Evolutionary conservation across 1,140 invertebrate genomes (phyloP), one percentile per base, ranked within the genome.

Genomic region (Rhizoglyphus robini): DNA sequence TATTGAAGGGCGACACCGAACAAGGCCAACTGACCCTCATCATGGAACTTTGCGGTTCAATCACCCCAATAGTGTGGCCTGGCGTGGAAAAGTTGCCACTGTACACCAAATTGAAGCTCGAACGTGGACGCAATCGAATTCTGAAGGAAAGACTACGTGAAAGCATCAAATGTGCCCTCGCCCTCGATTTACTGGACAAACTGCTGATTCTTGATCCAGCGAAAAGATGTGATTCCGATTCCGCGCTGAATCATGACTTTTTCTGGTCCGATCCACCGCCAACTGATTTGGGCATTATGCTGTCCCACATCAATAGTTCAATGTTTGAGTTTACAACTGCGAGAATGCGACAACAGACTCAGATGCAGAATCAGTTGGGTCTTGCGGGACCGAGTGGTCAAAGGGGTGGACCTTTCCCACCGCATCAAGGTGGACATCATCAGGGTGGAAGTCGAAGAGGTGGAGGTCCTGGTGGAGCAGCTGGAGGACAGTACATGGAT

Each of bases 251-350:
- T 79, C 93, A 98, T 71, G 92, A 96, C 73, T 98, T 98, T 75
- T 99, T 98, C 75, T 98, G 92, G 90, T 90, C 85, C 1, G 92
- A 96, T 75, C 95, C 96, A 31, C 88, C 93, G 85, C 92, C 93
- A 0, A 86, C 84, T 72, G 90, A 95, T 73, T 77, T 96, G 1
- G 87, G 83, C 30, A 89, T 88, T 78, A 96, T 96, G 90, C 76
- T 97, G 51, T 88, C 88, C 0, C 88, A 93, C 71, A 90, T 95
- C 73, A 86, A 85, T 0, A 90, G 91, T 70, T 94, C 89, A 74
- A 96, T 96, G 91, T 96, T 96, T 73, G 93, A 96, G 75, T 96
- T 89, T 74, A 76, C 95, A 51, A 90, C 91, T 0, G 90, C 90
- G 0, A 87, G 88, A 0, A n/a, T n/a, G n/a, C 69, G 76, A n/a